Base-by-base conservation (phyloP, 2,888 invertebrate genomes). In the Hypomecis atomaria region DNA sequence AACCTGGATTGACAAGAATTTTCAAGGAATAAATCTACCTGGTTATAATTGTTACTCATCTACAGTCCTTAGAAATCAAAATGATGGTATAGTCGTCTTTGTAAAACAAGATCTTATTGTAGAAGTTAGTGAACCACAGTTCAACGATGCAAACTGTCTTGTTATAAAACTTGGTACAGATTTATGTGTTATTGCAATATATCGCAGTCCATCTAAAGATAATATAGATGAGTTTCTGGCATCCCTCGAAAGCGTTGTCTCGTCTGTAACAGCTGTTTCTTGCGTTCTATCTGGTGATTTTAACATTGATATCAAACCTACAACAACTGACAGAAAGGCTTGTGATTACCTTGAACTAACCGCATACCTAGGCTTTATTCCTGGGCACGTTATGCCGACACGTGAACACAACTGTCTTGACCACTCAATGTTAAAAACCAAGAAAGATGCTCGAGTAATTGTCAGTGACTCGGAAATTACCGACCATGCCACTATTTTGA, bases 331-430 rank as follows among this genome's bases (percentile, higher is more conserved):
- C 36, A 36, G 13, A 11, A 58, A 53, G n/a, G 8, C 47, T 13
- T n/a, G 36, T n/a, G 42, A 52, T 11, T 62, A 62, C 11, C n/a
- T 62, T 3, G 62, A 62, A 0, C 23, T 62, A 0, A 62, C 62
- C 0, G 36, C 53, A 6, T 36, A 62, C n/a, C 36, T 58, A 6
- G 62, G 57, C 9, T 60, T 54, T 36, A 54, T 49, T 4, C 48
- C 60, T 10, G 47, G 60, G 11, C 62, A 62, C 37, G 8, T 8
- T 1, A 13, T 47, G 6, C 57, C 62, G 23, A 62, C 62, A 3
- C 45, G 45, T 0, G 60, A 23, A 0, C 40, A 3, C 1, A 60
- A 47, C 1, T 54, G 60, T 7, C 48, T 60, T 4, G 60, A 60
- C 37, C 60, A 60, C 43, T n/a, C 45, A 5, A 10, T 60, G 0